Evolutionary conservation across 2,113 vertebrate genomes (phyloP).

Genomic region (Aegithalos caudatus): DNA sequence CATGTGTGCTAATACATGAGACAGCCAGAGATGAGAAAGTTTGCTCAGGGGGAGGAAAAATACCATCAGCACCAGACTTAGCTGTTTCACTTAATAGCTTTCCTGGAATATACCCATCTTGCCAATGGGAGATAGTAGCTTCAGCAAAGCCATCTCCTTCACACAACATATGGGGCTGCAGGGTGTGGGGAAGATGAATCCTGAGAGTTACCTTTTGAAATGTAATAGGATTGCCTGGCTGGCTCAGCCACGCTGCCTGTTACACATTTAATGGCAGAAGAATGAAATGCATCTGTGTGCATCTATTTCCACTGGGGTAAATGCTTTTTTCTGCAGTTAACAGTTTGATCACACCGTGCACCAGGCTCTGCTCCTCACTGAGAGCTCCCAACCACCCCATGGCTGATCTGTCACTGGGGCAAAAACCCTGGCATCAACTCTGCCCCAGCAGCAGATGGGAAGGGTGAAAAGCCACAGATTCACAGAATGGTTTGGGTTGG

Average conservation of each 20-base stretch:
- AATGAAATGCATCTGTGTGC: constrained; percentile 10
- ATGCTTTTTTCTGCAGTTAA: constrained; percentile 17
- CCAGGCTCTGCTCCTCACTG: background rate
- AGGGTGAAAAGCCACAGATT: background rate
- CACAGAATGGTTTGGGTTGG: background rate
- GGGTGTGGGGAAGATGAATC: constrained; percentile 18
- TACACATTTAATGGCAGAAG: background rate
- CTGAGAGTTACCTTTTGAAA: constrained; percentile 36
- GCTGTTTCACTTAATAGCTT: constrained; percentile 45
- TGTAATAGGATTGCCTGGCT: background rate
- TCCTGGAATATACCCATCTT: constrained; percentile 30
- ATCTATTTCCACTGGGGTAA: background rate
- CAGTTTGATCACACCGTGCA: background rate
- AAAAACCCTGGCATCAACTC: background rate
- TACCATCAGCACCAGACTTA: background rate
- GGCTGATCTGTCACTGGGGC: rapidly evolving
- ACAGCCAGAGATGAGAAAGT: background rate
- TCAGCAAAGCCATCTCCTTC: constrained; percentile 31
- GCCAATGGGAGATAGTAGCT: constrained; percentile 16
- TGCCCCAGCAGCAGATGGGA: background rate
- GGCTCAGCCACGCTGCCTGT: background rate
- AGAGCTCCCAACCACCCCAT: background rate
- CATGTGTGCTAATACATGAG: background rate
- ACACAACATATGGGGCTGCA: background rate
- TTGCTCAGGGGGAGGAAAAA: background rate